These are phyloP conservation scores for Eptesicus fuscus DNA, from an alignment of 2,113 vertebrate genomes.

Conservation along the genomic window DNA sequence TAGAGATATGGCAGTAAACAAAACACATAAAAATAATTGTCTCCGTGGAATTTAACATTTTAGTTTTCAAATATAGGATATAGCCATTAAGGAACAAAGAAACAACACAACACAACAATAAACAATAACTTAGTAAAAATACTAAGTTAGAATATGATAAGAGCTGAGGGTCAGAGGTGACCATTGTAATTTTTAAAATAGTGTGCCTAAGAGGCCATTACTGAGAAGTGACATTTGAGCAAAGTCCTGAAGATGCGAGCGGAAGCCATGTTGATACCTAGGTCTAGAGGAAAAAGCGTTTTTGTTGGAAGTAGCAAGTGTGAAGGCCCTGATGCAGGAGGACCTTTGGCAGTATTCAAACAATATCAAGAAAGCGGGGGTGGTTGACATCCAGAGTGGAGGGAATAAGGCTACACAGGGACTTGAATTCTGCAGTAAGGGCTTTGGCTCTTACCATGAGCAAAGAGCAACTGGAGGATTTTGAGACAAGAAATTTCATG, in stretches of 20 bases:
- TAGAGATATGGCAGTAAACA: not conserved
- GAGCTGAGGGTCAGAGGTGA: not conserved
- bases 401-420: not conserved
- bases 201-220: not conserved
- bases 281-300: not conserved
- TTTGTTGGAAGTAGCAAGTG: not conserved
- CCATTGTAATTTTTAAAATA: not conserved
- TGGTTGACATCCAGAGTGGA: not conserved
- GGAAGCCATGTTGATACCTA: not conserved
- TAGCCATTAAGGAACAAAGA: not conserved
- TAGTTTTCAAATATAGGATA: not conserved
- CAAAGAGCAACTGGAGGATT: not conserved
- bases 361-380: not conserved
- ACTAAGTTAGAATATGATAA: not conserved
- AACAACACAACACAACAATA: not conserved
- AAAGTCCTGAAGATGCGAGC: not conserved
- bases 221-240: not conserved
- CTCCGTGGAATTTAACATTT: not conserved
- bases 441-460: not conserved
- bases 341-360: not conserved
- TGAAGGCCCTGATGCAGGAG: not conserved
- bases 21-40: constrained; percentile 2
- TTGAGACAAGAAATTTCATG: not conserved
- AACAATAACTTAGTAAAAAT: not conserved
- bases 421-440: not conserved